These are phyloP conservation scores for Latheticus oryzae DNA, from an alignment of 2,888 invertebrate species.

Conservation along the genomic window DNA sequence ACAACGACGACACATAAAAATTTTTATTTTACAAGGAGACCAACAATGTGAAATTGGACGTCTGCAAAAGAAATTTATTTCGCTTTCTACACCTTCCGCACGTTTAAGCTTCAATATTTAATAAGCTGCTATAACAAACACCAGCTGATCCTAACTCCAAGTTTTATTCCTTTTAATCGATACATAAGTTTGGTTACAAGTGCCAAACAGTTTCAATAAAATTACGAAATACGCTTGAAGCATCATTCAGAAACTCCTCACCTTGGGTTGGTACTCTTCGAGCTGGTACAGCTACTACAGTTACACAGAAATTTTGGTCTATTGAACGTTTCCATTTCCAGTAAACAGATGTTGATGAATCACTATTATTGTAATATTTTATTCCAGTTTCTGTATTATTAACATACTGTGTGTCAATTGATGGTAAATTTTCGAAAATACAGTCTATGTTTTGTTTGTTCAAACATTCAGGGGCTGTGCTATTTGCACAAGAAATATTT, in stretches of 20 bases:
- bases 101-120: slow-evolving; percentile 10
- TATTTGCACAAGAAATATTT: not conserved
- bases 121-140: not conserved
- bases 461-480: not conserved
- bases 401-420: slow-evolving; percentile 4
- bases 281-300: slow-evolving; percentile 56
- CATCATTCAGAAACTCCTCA: slow-evolving; percentile 48
- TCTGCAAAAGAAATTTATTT: slow-evolving; percentile 6
- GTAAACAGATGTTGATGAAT: slow-evolving; percentile 9
- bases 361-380: slow-evolving; percentile 19
- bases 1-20: slow-evolving; percentile 5
- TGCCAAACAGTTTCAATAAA: slow-evolving; percentile 52
- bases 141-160: slow-evolving; percentile 10
- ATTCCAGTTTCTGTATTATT: slow-evolving; percentile 2
- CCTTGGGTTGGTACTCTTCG: slow-evolving; percentile 51
- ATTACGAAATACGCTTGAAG: slow-evolving; percentile 47
- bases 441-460: too few species aligned
- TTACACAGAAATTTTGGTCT: slow-evolving; percentile 52
- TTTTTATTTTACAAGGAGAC: not conserved
- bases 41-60: too few species aligned
- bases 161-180: slow-evolving; percentile 10
- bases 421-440: too few species aligned
- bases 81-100: slow-evolving; percentile 5
- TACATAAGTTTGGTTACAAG: slow-evolving; percentile 2
- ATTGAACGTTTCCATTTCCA: slow-evolving; percentile 30